Evolutionary conservation across 1,140 invertebrate species (phyloP).

Genomic region (Lepidotrigona ventralis): DNA sequence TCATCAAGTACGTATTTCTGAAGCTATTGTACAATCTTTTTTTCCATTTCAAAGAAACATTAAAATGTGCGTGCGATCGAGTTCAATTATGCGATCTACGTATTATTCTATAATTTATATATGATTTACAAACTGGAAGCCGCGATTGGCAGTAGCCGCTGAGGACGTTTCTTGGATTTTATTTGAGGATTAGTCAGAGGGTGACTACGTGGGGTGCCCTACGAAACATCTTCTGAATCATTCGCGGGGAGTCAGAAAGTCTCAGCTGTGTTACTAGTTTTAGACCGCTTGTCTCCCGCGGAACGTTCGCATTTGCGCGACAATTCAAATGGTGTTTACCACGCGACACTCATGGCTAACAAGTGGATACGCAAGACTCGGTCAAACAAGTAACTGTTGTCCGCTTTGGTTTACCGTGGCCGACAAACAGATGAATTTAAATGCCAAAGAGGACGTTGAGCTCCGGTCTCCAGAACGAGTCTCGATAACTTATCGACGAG

Average conservation of each 20-base stretch:
- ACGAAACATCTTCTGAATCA: constrained; percentile 54
- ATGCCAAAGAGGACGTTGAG: background rate
- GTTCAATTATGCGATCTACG: background rate
- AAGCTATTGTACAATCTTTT: no score
- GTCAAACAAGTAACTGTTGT: constrained; percentile 32
- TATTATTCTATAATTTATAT: constrained; percentile 2
- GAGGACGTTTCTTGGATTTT: constrained; percentile 22
- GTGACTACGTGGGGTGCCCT: constrained; percentile 50
- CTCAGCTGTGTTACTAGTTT: constrained; percentile 37
- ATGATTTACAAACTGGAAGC: background rate
- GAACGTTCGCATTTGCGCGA: background rate
- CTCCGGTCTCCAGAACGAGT: background rate
- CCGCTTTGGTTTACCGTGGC: background rate
- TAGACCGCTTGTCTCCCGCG: background rate
- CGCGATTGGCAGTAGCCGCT: constrained; percentile 7
- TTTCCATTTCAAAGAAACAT: background rate
- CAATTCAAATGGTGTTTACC: constrained; percentile 37
- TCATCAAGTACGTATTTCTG: background rate
- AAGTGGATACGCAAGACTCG: constrained; percentile 33
- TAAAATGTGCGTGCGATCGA: background rate
- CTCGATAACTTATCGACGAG: background rate
- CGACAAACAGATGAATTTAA: constrained; percentile 28
- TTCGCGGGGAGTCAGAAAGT: constrained; percentile 14
- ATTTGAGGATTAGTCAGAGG: constrained; percentile 50
- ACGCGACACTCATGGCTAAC: constrained; percentile 25